These are phyloP conservation scores for Poecile atricapillus DNA, from an alignment of 2,113 vertebrate species.

Conservation along the genomic window DNA sequence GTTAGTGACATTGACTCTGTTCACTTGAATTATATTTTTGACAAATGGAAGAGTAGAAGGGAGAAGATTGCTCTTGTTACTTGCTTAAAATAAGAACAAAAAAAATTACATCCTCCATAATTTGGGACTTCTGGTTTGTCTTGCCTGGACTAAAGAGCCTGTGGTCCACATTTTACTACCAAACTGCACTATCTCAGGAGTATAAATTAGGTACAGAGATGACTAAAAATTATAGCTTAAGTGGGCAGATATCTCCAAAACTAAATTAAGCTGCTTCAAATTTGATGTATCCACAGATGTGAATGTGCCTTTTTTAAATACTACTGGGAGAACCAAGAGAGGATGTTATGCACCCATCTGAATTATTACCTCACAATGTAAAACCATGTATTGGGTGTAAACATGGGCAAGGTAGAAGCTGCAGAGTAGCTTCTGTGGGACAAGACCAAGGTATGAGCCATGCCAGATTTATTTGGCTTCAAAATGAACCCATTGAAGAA, in stretches of 20 bases:
- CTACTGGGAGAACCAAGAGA: neutral
- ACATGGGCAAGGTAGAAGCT: neutral
- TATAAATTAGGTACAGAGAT: neutral
- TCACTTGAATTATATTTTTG: neutral
- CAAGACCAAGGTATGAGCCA: accelerated
- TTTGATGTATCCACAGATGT: neutral
- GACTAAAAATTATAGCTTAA: neutral
- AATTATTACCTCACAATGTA: neutral
- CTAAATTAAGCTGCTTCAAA: neutral
- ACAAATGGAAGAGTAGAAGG: neutral
- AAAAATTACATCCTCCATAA: neutral
- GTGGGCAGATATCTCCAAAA: neutral
- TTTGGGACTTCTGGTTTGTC: neutral
- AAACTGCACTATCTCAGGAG: neutral
- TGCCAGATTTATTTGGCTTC: neutral
- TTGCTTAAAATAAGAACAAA: neutral
- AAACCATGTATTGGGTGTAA: neutral
- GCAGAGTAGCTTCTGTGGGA: neutral
- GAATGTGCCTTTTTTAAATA: neutral
- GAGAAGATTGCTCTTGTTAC: neutral
- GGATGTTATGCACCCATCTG: neutral
- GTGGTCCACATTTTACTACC: neutral
- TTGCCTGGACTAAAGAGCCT: neutral
- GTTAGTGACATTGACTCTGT: neutral
- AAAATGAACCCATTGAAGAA: neutral